Conservation (phyloP, 2,888 invertebrate genomes). For the Spodoptera exigua region DNA sequence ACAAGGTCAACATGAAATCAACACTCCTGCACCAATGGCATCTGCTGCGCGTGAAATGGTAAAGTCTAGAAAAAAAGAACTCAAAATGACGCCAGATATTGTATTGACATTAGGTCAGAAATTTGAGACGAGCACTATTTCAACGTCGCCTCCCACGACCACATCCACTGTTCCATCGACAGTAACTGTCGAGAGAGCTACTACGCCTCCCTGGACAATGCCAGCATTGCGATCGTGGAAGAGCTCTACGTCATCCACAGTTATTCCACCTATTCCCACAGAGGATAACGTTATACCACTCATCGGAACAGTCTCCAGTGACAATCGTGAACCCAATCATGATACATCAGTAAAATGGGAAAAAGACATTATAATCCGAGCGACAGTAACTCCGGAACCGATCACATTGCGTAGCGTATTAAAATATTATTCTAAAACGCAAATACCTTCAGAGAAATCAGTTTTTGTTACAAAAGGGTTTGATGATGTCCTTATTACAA, state of each 20-base stretch:
- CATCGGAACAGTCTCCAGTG: conserved; percentile 74
- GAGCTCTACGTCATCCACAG: conserved; percentile 73
- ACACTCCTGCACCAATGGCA: conserved; percentile 70
- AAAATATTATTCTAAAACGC: conserved; percentile 74
- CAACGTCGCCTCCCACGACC: conserved; percentile 65
- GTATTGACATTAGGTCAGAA: conserved; percentile 69
- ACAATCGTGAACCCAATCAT: conserved; percentile 72
- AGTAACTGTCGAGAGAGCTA: conserved; percentile 68
- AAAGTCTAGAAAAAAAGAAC: conserved; percentile 81
- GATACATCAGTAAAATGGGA: conserved; percentile 82
- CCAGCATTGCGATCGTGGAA: conserved; percentile 86
- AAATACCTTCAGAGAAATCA: conserved; percentile 72
- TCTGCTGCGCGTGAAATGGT: conserved; percentile 73
- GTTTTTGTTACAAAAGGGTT: conserved; percentile 72
- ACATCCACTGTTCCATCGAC: conserved; percentile 64
- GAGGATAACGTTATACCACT: conserved; percentile 74
- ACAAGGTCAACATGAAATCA: conserved; percentile 65
- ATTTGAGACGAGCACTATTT: conserved; percentile 68
- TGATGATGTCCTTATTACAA: conserved; percentile 80
- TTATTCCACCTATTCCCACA: conserved; percentile 74
- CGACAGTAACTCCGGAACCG: conserved; percentile 79
- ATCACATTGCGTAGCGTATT: conserved; percentile 75
- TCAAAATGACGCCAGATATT: conserved; percentile 74
- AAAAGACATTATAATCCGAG: conserved; percentile 79
- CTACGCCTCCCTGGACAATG: conserved; percentile 87